Conservation (phyloP, 2,113 vertebrate species). For the Acanthochromis polyacanthus region DNA sequence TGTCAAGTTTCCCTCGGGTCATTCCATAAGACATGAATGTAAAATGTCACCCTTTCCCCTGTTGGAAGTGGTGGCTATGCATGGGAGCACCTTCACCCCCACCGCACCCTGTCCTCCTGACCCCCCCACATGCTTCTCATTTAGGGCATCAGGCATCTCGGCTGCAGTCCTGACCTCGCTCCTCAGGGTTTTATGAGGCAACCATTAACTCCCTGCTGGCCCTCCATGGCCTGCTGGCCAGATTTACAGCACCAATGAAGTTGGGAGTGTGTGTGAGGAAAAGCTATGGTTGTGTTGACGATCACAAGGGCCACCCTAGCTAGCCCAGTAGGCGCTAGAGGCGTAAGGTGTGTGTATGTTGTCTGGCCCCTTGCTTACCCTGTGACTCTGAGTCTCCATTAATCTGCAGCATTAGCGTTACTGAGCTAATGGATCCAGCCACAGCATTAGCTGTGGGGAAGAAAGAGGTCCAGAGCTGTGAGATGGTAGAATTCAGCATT, state of each 20-base stretch:
- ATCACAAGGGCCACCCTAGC: slow-evolving; percentile 64
- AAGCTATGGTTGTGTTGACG: slow-evolving; percentile 53
- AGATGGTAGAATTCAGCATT: slow-evolving; percentile 28
- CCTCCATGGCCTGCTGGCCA: slow-evolving; percentile 67
- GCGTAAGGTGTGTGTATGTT: slow-evolving; percentile 58
- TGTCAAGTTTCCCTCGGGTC: slow-evolving; percentile 9
- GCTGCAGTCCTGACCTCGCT: slow-evolving; percentile 79
- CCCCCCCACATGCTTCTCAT: slow-evolving; percentile 81
- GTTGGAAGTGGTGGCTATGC: slow-evolving; percentile 41
- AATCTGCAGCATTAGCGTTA: slow-evolving; percentile 72
- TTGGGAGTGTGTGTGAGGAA: slow-evolving; percentile 32
- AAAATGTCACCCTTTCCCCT: slow-evolving; percentile 27
- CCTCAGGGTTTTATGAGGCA: slow-evolving; percentile 83
- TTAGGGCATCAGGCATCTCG: slow-evolving; percentile 78
- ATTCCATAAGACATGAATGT: slow-evolving; percentile 26
- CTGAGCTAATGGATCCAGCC: slow-evolving; percentile 71
- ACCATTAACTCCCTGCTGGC: slow-evolving; percentile 81
- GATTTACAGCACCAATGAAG: slow-evolving; percentile 77
- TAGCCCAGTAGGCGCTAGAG: slow-evolving; percentile 38
- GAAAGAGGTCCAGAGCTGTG: slow-evolving; percentile 7
- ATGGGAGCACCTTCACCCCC: slow-evolving; percentile 42
- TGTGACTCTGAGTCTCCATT: slow-evolving; percentile 70
- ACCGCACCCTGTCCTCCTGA: slow-evolving; percentile 36
- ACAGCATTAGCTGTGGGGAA: slow-evolving; percentile 52
- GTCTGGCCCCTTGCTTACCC: slow-evolving; percentile 54